phyloP scores from a whole-genome alignment of 2,113 vertebrate species.

The Chitala chitala region DNA sequence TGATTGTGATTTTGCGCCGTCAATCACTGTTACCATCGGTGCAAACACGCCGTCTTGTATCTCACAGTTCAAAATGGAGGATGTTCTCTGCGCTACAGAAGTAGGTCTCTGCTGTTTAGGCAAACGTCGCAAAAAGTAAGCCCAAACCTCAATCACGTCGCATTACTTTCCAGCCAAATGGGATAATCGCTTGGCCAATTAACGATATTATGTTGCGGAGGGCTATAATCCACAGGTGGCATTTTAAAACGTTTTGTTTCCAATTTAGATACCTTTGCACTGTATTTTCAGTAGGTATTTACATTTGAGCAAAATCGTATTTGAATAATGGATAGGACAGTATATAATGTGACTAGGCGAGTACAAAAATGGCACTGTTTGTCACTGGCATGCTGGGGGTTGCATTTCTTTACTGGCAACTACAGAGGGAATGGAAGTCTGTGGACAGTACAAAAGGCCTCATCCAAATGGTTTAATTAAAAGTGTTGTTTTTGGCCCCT shows the following conservation, averaged over 20 bases:
- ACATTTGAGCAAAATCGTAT: background rate
- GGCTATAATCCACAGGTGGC: constrained; percentile 6
- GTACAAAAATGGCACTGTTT: background rate
- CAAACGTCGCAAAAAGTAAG: background rate
- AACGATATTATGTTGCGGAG: constrained; percentile 7
- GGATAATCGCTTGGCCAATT: background rate
- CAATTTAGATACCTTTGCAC: background rate
- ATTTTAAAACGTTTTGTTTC: background rate
- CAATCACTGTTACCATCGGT: constrained; percentile 12
- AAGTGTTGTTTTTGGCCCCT: background rate
- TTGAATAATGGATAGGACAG: background rate
- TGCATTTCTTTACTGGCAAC: background rate
- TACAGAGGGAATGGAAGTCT: background rate
- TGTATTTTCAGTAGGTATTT: background rate
- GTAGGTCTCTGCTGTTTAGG: background rate
- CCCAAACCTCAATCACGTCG: background rate
- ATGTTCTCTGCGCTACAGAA: background rate
- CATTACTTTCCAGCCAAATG: background rate
- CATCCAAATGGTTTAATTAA: constrained; percentile 11
- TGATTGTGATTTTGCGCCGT: background rate
- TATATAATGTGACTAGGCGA: background rate
- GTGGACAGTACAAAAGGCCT: background rate
- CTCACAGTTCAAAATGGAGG: background rate
- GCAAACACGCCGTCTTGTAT: background rate
- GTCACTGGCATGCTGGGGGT: background rate